Percentiles rank a stretch among this genome's conserved stretches.
phyloP scores from a whole-genome alignment of 2,113 vertebrate genomes.

The Gallinago jamesoni region DNA sequence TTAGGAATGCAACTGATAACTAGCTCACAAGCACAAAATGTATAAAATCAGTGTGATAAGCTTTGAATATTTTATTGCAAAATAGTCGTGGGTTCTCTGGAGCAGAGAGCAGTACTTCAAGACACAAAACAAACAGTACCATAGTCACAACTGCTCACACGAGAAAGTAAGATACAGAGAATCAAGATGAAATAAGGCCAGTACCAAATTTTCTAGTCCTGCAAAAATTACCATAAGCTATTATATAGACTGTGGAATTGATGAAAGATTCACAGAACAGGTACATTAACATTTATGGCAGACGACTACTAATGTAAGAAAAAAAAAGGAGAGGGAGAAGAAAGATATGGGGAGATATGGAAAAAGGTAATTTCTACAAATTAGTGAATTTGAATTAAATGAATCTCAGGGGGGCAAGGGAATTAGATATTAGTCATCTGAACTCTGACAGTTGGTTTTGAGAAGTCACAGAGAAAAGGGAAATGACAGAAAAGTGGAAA shows the following conservation, averaged over 20 bases:
- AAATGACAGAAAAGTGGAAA: neutral
- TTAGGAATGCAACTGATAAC: neutral
- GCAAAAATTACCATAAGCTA: neutral
- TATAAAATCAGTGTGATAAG: neutral
- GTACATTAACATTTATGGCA: neutral
- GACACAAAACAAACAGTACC: neutral
- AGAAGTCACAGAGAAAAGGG: neutral
- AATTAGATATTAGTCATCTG: constrained; percentile 31
- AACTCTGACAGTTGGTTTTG: constrained; percentile 21
- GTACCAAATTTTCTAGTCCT: neutral
- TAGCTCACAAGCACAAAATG: neutral
- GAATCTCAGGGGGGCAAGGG: neutral
- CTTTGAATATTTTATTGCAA: neutral
- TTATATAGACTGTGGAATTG: neutral
- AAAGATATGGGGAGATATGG: neutral
- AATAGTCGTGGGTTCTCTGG: neutral
- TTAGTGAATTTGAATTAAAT: constrained; percentile 24
- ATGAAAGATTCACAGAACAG: neutral
- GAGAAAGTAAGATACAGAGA: neutral
- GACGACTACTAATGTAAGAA: neutral
- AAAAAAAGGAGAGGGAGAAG: neutral
- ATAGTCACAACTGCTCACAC: neutral
- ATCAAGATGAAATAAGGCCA: neutral
- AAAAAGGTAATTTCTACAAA: neutral
- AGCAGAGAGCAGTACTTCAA: neutral